Percentiles rank a stretch among this genome's conserved stretches.
These are phyloP conservation scores for Gnathonemus longibarbis DNA, from an alignment of 2,113 vertebrate genomes.

Conservation along the genomic window DNA sequence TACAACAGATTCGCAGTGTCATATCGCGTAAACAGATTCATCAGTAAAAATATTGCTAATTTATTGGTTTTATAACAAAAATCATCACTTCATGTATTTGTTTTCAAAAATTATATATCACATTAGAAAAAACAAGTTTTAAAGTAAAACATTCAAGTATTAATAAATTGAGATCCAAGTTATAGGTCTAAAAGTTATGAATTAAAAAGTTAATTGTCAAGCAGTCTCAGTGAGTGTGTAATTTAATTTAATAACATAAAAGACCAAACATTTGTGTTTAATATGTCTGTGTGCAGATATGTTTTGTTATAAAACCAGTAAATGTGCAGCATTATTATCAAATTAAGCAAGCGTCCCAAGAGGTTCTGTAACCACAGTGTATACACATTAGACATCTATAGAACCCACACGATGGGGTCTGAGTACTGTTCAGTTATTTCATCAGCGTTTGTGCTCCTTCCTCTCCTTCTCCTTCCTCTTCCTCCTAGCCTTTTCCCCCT, in stretches of 20 bases:
- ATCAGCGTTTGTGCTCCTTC: background rate
- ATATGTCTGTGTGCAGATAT: background rate
- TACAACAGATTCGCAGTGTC: background rate
- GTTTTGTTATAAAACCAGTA: background rate
- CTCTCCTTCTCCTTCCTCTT: background rate
- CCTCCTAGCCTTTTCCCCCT: slow-evolving; percentile 73
- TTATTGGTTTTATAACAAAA: background rate
- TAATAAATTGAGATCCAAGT: background rate
- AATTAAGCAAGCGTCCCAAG: background rate
- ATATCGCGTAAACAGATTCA: background rate
- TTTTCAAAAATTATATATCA: background rate
- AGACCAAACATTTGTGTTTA: background rate
- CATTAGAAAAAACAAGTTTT: background rate
- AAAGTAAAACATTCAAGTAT: background rate
- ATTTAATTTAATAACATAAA: background rate
- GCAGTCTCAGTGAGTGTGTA: background rate
- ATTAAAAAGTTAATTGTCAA: too few relatives aligned
- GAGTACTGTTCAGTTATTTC: background rate
- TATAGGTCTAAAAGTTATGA: background rate
- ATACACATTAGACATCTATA: background rate
- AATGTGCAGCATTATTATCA: background rate
- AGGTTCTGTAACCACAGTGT: background rate
- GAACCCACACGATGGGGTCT: background rate
- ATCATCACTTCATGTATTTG: background rate
- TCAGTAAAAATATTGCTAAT: background rate